Conservation (phyloP, 2,113 vertebrate genomes). For the Lethenteron camtschaticum region DNA sequence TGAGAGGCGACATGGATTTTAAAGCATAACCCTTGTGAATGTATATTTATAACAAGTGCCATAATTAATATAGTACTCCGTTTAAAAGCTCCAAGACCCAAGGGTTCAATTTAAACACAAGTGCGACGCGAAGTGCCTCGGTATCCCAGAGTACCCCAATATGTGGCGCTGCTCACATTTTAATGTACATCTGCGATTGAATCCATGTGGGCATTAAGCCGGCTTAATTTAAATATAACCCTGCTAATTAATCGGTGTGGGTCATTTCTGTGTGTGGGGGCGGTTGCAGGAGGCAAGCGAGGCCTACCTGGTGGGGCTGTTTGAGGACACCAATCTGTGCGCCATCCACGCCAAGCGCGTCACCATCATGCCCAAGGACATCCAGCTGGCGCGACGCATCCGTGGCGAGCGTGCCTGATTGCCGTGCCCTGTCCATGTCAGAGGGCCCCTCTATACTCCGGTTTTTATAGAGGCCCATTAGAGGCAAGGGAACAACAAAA, state of each 20-base stretch:
- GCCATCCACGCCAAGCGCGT: conserved; percentile 61
- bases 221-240: conserved; percentile 7
- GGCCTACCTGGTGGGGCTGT: conserved; percentile 54
- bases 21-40: too few species aligned
- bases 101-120: background rate
- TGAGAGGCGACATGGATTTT: too few species aligned
- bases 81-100: too few species aligned
- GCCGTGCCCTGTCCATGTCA: background rate
- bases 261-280: conserved; percentile 10
- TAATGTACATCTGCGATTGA: background rate
- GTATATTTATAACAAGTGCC: too few species aligned
- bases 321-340: conserved; percentile 58
- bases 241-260: conserved; percentile 9
- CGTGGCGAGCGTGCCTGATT: conserved; percentile 47
- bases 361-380: conserved; percentile 63
- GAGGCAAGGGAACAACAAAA: background rate
- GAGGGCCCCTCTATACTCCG: background rate
- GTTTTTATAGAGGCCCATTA: background rate
- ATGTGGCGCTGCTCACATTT: background rate
- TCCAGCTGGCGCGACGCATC: conserved; percentile 59
- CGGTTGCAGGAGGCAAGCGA: conserved; percentile 40
- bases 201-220: background rate
- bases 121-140: background rate
- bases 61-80: too few species aligned
- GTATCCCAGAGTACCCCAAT: background rate